These are phyloP conservation scores for Spondyliosoma cantharus DNA, from an alignment of 2,797 vertebrate species.

Conservation along the genomic window DNA sequence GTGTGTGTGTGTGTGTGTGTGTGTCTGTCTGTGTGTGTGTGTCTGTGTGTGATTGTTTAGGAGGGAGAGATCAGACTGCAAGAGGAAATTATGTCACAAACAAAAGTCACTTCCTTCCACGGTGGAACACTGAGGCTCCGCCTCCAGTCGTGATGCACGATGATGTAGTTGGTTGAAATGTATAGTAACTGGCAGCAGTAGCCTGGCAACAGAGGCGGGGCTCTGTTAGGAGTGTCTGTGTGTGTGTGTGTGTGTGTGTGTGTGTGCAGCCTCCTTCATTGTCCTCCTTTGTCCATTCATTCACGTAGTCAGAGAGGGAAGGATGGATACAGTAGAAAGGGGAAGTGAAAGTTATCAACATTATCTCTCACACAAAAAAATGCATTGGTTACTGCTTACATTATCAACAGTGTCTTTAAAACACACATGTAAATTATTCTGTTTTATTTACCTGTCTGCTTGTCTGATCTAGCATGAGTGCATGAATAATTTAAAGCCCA, in stretches of 20 bases:
- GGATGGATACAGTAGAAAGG: conserved; percentile 3
- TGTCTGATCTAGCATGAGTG: no score
- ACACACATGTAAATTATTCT: no score
- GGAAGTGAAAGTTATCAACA: not conserved
- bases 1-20: conserved; percentile 14
- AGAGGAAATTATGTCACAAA: conserved; percentile 63
- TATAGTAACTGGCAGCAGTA: conserved; percentile 55
- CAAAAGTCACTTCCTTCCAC: conserved; percentile 71
- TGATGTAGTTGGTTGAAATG: conserved; percentile 60
- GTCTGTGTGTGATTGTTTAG: not conserved
- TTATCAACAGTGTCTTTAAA: no score
- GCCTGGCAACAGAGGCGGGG: conserved; percentile 71
- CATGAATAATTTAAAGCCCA: no score
- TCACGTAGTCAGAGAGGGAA: conserved; percentile 14
- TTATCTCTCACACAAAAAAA: not conserved
- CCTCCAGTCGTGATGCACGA: conserved; percentile 35
- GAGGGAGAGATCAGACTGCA: not conserved
- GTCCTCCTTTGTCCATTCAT: conserved; percentile 58
- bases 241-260: conserved; percentile 21
- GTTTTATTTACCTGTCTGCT: no score
- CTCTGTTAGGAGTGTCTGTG: not conserved
- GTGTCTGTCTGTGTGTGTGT: conserved; percentile 4
- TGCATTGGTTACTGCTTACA: no score
- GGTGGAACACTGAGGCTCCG: conserved; percentile 58
- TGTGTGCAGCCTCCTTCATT: conserved; percentile 34